Evolutionary conservation across 2,113 vertebrate genomes (phyloP), one percentile per base, ranked within the genome.

Genomic region (Xenotilapia caudafasciata): DNA sequence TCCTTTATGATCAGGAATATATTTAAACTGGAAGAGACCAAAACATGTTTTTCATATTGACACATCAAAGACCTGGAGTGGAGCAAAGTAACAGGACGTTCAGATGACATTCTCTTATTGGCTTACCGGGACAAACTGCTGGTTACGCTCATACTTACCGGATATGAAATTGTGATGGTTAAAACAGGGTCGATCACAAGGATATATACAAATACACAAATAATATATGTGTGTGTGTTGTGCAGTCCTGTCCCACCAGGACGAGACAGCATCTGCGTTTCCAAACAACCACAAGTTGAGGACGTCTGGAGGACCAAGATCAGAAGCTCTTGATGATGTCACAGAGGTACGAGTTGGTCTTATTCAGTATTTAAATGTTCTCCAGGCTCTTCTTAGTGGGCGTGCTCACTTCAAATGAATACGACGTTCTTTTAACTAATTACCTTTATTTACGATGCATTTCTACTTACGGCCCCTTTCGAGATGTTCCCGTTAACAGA

Each of bases 181-280:
- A 47, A 75, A 11, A 49, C 21, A 49, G 42, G 42, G 26, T 28
- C 2, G 13, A n/a, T 9, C 38, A 42, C 38, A 70, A 73, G n/a
- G 7, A 47, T 15, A 2, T 14, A 0, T 6, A 38, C 31, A 55
- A 38, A 21, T 7, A 21, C 49, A 35, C 28, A 55, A 4, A 54
- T 13, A 38, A n/a, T 21, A n/a, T 14, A 31, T 80, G 33, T 38
- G 11, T 89, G 3, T 85, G 3, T 85, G 14, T 85, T 90, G 19
- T 86, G 2, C 35, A 92, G 88, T 80, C 21, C 23, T 49, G 17
- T 84, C 85, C 17, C 83, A 79, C 45, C 33, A 58, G 62, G n/a
- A 80, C 8, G 86, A 58, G 79, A 33, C 54, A 53, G 1, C 3
- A 1, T 3, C 14, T n/a, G 11, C 3, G 28, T 7, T 77, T 82